A percentile compares a stretch with the other conserved stretches of the same genome.
Evolutionary conservation across 2,888 invertebrate genomes (phyloP).

Genomic region (Torymus aiolomorphi): DNA sequence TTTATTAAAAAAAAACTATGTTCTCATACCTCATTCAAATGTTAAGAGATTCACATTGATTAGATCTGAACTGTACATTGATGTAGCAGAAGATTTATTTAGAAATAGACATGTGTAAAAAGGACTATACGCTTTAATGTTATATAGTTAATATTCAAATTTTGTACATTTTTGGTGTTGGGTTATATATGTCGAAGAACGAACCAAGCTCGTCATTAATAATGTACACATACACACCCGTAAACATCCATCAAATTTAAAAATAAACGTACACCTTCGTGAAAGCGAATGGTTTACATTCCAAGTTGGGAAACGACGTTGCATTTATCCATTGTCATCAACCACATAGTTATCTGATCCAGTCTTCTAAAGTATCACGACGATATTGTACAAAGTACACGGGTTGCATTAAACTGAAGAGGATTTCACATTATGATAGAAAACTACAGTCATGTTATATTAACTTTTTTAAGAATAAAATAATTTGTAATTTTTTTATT

Average conservation of each 20-base stretch:
- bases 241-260: slow-evolving; percentile 49
- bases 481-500: no score
- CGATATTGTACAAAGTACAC: slow-evolving; percentile 36
- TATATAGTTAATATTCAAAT: slow-evolving; percentile 64
- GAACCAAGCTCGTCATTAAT: slow-evolving; percentile 54
- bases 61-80: slow-evolving; percentile 63
- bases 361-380: slow-evolving; percentile 31
- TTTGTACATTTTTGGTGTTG: slow-evolving; percentile 70
- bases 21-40: slow-evolving; percentile 15
- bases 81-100: slow-evolving; percentile 63
- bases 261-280: slow-evolving; percentile 47
- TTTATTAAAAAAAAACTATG: slow-evolving; percentile 4
- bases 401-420: slow-evolving; percentile 17
- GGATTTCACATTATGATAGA: slow-evolving; percentile 38
- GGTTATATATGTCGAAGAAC: slow-evolving; percentile 52
- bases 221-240: slow-evolving; percentile 50
- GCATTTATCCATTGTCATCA: slow-evolving; percentile 63
- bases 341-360: slow-evolving; percentile 33
- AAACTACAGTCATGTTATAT: no score
- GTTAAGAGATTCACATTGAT: slow-evolving; percentile 26
- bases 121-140: slow-evolving; percentile 64
- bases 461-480: no score
- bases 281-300: slow-evolving; percentile 65
- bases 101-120: slow-evolving; percentile 68
- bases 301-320: slow-evolving; percentile 64